These are phyloP conservation scores for Parapristionchus giblindavisi DNA, from an alignment of 2,888 invertebrate genomes.

Conservation along the genomic window DNA sequence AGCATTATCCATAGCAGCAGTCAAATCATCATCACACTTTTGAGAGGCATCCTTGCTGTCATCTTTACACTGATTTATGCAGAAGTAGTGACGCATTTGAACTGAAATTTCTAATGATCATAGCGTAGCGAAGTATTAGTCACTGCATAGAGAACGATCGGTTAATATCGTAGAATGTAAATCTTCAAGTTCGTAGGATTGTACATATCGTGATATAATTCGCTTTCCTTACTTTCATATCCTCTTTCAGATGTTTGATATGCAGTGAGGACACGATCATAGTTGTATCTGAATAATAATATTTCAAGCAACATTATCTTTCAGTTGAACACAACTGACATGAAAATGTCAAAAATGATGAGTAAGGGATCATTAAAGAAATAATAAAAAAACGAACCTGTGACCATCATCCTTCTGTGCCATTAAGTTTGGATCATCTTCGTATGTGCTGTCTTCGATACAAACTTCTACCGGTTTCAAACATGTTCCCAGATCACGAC, in stretches of 20 bases:
- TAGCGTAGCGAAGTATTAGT: no score
- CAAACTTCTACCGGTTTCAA: not conserved
- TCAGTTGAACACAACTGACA: no score
- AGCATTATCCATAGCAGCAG: no score
- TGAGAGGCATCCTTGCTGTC: not conserved
- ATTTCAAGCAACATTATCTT: no score
- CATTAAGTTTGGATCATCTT: not conserved
- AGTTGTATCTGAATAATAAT: slow-evolving; percentile 25
- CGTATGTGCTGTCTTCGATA: not conserved
- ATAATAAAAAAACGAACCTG: not conserved
- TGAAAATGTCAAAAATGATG: no score
- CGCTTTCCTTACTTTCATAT: slow-evolving; percentile 15
- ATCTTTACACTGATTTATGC: not conserved
- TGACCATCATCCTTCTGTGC: slow-evolving; percentile 8
- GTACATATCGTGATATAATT: not conserved
- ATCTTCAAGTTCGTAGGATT: not conserved
- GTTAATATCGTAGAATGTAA: not conserved
- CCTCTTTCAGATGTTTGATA: slow-evolving; percentile 28
- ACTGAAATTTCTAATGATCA: no score
- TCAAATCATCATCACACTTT: not conserved
- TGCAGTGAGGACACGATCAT: slow-evolving; percentile 9
- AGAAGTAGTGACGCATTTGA: slow-evolving; percentile 27
- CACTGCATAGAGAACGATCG: not conserved
- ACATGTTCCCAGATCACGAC: not conserved
- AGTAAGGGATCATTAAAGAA: no score